Evolutionary conservation across 2,888 invertebrate genomes (phyloP).

Genomic region (Panzeria rudis): DNA sequence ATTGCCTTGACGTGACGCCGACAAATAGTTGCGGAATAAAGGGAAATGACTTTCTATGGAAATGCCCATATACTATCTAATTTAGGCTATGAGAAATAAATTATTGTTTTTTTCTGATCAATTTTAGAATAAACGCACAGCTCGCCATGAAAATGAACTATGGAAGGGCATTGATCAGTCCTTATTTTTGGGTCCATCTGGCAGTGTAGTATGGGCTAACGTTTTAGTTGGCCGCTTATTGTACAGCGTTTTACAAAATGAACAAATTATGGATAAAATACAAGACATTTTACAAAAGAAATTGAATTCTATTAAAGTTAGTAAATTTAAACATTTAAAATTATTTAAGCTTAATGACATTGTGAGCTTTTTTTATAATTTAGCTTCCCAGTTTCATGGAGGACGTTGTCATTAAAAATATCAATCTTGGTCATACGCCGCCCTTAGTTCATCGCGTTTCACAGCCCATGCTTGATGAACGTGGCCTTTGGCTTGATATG

Average conservation of each 20-base stretch:
- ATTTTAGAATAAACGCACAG: constrained; percentile 80
- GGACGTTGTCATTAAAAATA: constrained; percentile 89
- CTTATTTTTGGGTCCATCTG: constrained; percentile 82
- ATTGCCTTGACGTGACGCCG: too few species aligned
- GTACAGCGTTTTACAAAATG: constrained; percentile 80
- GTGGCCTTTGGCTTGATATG: constrained; percentile 93
- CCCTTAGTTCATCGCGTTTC: constrained; percentile 87
- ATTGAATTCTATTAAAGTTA: constrained; percentile 82
- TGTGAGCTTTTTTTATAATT: constrained; percentile 7
- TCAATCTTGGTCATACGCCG: constrained; percentile 88
- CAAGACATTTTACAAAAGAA: constrained; percentile 83
- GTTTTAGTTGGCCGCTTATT: constrained; percentile 82
- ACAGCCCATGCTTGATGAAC: constrained; percentile 89
- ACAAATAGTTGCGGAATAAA: too few species aligned
- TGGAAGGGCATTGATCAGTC: constrained; percentile 84
- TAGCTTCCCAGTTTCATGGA: constrained; percentile 93
- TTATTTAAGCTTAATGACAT: background rate
- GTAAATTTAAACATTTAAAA: constrained; percentile 25
- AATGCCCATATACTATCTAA: too few species aligned
- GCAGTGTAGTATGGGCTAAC: constrained; percentile 83
- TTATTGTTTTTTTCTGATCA: background rate
- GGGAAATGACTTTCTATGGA: too few species aligned
- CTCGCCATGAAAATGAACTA: constrained; percentile 81
- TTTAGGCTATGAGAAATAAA: background rate
- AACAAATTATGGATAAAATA: constrained; percentile 78